Percentiles rank a stretch among this genome's conserved stretches.
These are phyloP conservation scores for Acleris laterana DNA, from an alignment of 2,888 invertebrate genomes.

Conservation along the genomic window DNA sequence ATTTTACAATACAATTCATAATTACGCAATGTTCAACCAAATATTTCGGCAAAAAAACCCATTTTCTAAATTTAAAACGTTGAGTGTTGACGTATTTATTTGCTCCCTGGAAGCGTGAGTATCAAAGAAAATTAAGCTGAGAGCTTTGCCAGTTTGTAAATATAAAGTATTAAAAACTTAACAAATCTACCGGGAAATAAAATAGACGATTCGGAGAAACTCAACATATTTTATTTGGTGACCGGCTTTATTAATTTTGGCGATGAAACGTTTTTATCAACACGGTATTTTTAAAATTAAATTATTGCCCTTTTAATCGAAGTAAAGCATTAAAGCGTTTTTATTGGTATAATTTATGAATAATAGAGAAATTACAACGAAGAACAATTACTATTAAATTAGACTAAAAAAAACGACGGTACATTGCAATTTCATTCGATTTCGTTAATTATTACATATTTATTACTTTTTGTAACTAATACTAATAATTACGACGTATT, in stretches of 20 bases:
- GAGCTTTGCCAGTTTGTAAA: not conserved
- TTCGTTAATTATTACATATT: too few relatives aligned
- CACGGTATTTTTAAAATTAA: not conserved
- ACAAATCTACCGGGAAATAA: constrained; percentile 16
- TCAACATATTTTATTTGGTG: constrained; percentile 10
- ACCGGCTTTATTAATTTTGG: constrained; percentile 3
- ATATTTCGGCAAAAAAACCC: not conserved
- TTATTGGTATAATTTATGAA: too few relatives aligned
- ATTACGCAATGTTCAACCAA: too few relatives aligned
- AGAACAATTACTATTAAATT: too few relatives aligned
- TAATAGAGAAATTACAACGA: too few relatives aligned
- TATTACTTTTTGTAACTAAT: too few relatives aligned
- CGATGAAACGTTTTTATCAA: not conserved
- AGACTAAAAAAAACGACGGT: too few relatives aligned
- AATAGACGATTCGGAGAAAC: constrained; percentile 7
- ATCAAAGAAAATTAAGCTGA: constrained; percentile 15
- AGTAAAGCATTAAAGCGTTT: too few relatives aligned
- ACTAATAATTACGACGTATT: too few relatives aligned
- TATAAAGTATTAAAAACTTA: constrained; percentile 4
- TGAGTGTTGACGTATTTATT: constrained; percentile 61
- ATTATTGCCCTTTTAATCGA: too few relatives aligned
- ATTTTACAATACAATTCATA: too few relatives aligned
- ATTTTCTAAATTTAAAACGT: constrained; percentile 54
- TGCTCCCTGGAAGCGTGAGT: constrained; percentile 43
- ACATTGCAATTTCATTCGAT: too few relatives aligned